phyloP scores from a whole-genome alignment of 2,888 invertebrate genomes.

The Odontocolon sp. region DNA sequence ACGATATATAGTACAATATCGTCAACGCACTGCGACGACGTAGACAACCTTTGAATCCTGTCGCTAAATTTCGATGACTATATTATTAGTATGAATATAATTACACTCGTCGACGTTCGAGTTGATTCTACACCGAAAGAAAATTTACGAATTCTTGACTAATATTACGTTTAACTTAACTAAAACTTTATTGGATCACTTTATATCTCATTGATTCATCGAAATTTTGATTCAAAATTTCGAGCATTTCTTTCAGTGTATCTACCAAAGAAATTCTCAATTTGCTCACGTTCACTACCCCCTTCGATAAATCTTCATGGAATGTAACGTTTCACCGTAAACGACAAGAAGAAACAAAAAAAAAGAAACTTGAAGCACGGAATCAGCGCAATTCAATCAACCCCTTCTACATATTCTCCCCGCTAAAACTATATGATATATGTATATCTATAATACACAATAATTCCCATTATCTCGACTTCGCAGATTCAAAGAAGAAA shows the following conservation, averaged over 20 bases:
- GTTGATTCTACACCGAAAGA: neutral
- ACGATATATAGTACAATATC: slow-evolving; percentile 12
- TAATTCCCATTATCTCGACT: neutral
- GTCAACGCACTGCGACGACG: slow-evolving; percentile 30
- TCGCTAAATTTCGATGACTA: slow-evolving; percentile 39
- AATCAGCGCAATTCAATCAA: neutral
- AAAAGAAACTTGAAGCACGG: neutral
- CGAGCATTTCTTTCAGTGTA: no score
- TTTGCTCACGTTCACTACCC: neutral
- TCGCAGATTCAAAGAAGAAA: neutral
- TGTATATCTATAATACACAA: slow-evolving; percentile 12
- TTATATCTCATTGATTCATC: no score
- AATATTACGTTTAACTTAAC: no score
- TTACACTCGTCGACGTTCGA: slow-evolving; percentile 39
- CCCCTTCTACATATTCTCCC: neutral
- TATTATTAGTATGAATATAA: slow-evolving; percentile 36
- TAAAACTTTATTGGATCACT: no score
- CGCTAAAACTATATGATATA: slow-evolving; percentile 4
- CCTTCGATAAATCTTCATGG: slow-evolving; percentile 21
- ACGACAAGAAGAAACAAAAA: slow-evolving; percentile 5
- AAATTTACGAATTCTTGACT: neutral
- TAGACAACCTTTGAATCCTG: slow-evolving; percentile 1
- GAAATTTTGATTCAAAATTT: no score
- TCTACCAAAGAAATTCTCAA: neutral
- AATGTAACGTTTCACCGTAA: slow-evolving; percentile 25